These are phyloP conservation scores for Micrastur ruficollis DNA, from an alignment of 2,797 vertebrate genomes.

Conservation along the genomic window DNA sequence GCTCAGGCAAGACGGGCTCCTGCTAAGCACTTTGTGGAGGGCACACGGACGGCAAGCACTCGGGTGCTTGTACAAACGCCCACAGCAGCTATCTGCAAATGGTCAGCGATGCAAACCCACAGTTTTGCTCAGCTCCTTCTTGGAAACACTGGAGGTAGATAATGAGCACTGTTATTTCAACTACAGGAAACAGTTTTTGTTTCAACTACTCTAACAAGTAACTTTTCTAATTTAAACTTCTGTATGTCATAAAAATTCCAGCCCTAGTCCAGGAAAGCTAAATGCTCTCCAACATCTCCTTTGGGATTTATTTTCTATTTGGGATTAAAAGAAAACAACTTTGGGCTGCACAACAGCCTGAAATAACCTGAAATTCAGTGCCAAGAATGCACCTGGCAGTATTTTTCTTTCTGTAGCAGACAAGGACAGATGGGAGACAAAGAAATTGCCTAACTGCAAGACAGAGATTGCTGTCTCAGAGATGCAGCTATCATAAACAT, in stretches of 20 bases:
- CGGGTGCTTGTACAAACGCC: background rate
- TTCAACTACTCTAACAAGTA: background rate
- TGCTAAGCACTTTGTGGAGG: background rate
- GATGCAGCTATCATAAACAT: background rate
- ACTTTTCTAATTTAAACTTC: background rate
- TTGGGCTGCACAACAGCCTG: background rate
- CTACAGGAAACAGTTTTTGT: rapidly evolving
- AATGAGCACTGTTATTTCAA: background rate
- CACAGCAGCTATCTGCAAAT: background rate
- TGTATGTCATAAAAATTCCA: background rate
- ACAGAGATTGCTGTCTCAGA: background rate
- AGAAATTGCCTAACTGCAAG: background rate
- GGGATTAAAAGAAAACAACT: background rate
- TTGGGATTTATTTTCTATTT: background rate
- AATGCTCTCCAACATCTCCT: background rate
- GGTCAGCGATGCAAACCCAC: background rate
- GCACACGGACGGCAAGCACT: background rate
- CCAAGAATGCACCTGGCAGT: background rate
- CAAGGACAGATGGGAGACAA: background rate
- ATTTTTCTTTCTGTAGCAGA: background rate
- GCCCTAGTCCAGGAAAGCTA: background rate
- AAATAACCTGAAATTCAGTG: background rate
- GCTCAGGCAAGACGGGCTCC: background rate
- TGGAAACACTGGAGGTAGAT: background rate
- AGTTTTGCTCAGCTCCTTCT: background rate